These are phyloP conservation scores for Nothura maculosa DNA, from an alignment of 2,797 vertebrate genomes.

Conservation along the genomic window DNA sequence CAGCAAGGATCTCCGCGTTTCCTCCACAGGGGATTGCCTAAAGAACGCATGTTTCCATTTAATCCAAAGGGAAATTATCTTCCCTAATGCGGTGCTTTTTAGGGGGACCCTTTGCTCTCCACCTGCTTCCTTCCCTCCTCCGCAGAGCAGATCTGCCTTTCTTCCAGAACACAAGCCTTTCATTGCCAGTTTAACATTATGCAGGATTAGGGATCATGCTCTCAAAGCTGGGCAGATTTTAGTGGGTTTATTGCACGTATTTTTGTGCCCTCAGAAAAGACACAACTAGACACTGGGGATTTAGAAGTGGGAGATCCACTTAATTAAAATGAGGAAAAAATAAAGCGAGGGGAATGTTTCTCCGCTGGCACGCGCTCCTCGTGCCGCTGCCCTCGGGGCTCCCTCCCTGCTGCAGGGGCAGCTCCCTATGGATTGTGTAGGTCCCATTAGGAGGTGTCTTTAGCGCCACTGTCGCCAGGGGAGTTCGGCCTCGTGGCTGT, in stretches of 20 bases:
- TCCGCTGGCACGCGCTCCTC: background rate
- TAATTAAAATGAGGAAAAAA: background rate
- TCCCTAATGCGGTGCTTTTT: conserved; percentile 27
- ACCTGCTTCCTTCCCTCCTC: conserved; percentile 43
- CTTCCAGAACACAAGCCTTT: background rate
- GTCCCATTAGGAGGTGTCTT: background rate
- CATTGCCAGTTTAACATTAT: background rate
- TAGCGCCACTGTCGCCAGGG: rapidly evolving
- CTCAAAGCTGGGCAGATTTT: background rate
- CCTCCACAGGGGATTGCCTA: conserved; percentile 38
- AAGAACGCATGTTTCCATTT: conserved; percentile 50
- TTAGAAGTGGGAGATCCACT: background rate
- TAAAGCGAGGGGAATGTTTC: background rate
- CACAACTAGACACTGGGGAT: background rate
- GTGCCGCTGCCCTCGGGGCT: background rate
- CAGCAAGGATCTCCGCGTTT: conserved; percentile 62
- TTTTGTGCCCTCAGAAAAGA: background rate
- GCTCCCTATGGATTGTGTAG: background rate
- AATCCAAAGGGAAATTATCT: conserved; percentile 49
- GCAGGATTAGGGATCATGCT: background rate
- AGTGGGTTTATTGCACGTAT: background rate
- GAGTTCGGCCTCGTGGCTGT: background rate
- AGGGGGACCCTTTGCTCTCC: conserved; percentile 13
- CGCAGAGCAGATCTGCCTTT: conserved; percentile 23
- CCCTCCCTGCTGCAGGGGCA: background rate